phyloP scores from a whole-genome alignment of 2,113 vertebrate genomes.

The Alouatta palliata region DNA sequence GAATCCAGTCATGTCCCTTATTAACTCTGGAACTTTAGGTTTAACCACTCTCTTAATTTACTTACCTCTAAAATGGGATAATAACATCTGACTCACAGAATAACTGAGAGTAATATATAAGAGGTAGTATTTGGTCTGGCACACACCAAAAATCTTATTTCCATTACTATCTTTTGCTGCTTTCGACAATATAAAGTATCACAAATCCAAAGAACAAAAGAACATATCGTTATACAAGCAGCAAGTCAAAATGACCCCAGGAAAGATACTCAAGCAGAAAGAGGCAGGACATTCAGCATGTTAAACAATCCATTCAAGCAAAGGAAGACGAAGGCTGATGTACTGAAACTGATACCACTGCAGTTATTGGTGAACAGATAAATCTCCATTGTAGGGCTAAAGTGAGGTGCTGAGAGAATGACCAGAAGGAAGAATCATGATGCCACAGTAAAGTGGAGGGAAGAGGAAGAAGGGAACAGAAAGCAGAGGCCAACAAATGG shows the following conservation, averaged over 20 bases:
- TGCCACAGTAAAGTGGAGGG: not conserved
- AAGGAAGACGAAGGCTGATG: not conserved
- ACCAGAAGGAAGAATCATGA: not conserved
- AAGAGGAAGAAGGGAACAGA: not conserved
- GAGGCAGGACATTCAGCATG: not conserved
- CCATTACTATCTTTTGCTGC: not conserved
- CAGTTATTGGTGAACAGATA: not conserved
- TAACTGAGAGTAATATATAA: not conserved
- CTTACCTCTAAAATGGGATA: not conserved
- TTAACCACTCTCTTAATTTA: slow-evolving; percentile 18
- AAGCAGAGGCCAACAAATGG: not conserved
- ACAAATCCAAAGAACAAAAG: not conserved
- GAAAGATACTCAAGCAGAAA: not conserved
- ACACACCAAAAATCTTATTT: not conserved
- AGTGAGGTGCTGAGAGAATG: not conserved
- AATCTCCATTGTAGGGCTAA: not conserved
- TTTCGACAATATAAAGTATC: not conserved
- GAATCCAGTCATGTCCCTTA: not conserved
- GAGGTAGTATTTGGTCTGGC: not conserved
- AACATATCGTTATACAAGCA: not conserved
- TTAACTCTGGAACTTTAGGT: not conserved
- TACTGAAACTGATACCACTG: not conserved
- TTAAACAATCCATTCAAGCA: not conserved
- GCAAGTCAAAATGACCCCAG: not conserved
- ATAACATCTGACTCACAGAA: not conserved